Base-by-base conservation (phyloP, 1,140 invertebrate genomes). In the Plodia interpunctella region DNA sequence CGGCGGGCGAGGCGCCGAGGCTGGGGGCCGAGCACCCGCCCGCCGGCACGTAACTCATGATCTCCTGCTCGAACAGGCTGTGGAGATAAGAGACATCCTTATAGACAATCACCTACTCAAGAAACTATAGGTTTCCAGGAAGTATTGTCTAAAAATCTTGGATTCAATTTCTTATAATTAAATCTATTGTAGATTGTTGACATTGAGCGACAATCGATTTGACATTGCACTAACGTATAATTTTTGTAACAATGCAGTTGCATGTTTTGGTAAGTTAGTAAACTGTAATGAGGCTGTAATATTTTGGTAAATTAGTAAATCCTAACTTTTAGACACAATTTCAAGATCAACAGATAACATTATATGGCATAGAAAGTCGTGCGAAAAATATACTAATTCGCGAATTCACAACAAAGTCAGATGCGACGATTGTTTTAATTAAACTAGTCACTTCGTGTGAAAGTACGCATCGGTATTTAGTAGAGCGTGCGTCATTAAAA, bases 11-110 rank as follows among this genome's bases (percentile, higher is more conserved):
- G 11, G 79, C 78, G 73, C 80, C 74, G 77, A 79, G 73, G 76
- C 83, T 76, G 74, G 76, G 55, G 77, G 83, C 63, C 15, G 69
- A 91, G 85, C 63, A 92, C 80, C 77, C 93, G 20, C 91, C 93
- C 58, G 95, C 94, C 64, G 97, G 97, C 76, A 98, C 96, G 90
- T 98, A 98, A 58, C 96, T 97, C 97, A 98, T 98, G 76, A 99
- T 98, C 92, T 99, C 97, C 92, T 98, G 96, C 87, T 99, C 97
- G 91, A 98, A 98, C 71, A 98, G 93, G 92, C 97, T 98, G 92
- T 30, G 60, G 54, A 66, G 5, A 53, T 67, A 35, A 66, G 30
- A 57, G 15, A 60, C 18, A 57, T 9, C 10, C 15, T 38, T n/a
- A 19, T 61, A 25, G n/a, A 56, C 11, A 32, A 2, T 25, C 30